These are phyloP conservation scores for Tipula vernalis DNA, from an alignment of 2,888 invertebrate genomes.

Conservation along the genomic window DNA sequence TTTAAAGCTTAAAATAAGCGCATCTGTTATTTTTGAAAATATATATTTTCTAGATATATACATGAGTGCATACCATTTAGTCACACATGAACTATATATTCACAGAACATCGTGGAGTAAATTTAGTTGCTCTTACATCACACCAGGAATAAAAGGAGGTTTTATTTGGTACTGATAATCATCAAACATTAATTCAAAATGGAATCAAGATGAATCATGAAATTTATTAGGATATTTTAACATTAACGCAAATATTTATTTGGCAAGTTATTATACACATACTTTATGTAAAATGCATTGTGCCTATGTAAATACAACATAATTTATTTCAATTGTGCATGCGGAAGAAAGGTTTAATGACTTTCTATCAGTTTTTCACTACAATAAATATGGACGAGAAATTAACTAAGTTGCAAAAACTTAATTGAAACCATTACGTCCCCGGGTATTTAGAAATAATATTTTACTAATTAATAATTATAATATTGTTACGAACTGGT, in stretches of 20 bases:
- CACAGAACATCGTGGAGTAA: not conserved
- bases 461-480: too few relatives aligned
- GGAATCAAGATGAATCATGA: not conserved
- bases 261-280: not conserved
- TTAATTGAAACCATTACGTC: too few relatives aligned
- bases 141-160: not conserved
- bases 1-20: not conserved
- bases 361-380: not conserved
- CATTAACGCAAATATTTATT: not conserved
- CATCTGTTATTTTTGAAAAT: not conserved
- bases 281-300: not conserved
- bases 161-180: not conserved
- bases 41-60: too few relatives aligned
- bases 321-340: not conserved
- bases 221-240: not conserved
- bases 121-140: not conserved
- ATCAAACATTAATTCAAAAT: not conserved
- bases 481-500: too few relatives aligned
- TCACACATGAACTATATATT: not conserved
- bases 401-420: too few relatives aligned
- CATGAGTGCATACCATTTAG: not conserved
- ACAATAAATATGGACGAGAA: too few relatives aligned
- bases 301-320: not conserved
- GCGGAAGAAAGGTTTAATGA: not conserved
- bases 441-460: too few relatives aligned